Evolutionary conservation across 2,888 invertebrate species (phyloP).

Genomic region (Heliconius sara): DNA sequence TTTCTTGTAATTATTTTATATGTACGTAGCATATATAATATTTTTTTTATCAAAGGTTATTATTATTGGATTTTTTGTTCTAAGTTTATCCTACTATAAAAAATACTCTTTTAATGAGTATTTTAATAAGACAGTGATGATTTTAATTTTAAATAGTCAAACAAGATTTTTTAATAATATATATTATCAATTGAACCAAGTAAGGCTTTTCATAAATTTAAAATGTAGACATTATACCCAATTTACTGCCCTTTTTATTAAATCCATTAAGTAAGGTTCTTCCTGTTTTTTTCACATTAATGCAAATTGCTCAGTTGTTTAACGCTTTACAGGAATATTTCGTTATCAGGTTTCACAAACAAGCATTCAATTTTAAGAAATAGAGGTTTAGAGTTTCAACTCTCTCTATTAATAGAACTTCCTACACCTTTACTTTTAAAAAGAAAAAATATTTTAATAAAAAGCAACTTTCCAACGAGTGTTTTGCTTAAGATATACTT

Average conservation of each 20-base stretch:
- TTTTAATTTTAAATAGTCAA: background rate
- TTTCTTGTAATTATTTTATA: too few species aligned
- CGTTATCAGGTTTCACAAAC: conserved; percentile 33
- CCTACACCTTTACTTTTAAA: background rate
- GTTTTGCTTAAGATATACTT: background rate
- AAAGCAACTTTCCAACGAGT: background rate
- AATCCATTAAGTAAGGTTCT: conserved; percentile 25
- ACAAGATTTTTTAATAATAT: too few species aligned
- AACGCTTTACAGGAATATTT: conserved; percentile 19
- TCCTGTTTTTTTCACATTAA: conserved; percentile 29
- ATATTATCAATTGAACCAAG: too few species aligned
- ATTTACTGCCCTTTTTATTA: conserved; percentile 24
- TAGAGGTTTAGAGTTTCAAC: conserved; percentile 18
- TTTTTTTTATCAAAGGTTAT: too few species aligned
- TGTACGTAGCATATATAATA: too few species aligned
- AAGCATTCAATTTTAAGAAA: conserved; percentile 11
- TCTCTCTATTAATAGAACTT: background rate
- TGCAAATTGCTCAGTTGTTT: conserved; percentile 30
- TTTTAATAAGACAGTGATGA: too few species aligned
- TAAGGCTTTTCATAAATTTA: background rate
- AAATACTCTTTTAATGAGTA: too few species aligned
- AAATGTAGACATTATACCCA: background rate
- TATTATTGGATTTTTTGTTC: too few species aligned
- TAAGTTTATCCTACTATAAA: too few species aligned
- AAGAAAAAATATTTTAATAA: background rate